Percentiles rank a stretch among this genome's conserved stretches.
Conservation (phyloP, 2,113 vertebrate genomes). For the Gasterosteus aculeatus region DNA sequence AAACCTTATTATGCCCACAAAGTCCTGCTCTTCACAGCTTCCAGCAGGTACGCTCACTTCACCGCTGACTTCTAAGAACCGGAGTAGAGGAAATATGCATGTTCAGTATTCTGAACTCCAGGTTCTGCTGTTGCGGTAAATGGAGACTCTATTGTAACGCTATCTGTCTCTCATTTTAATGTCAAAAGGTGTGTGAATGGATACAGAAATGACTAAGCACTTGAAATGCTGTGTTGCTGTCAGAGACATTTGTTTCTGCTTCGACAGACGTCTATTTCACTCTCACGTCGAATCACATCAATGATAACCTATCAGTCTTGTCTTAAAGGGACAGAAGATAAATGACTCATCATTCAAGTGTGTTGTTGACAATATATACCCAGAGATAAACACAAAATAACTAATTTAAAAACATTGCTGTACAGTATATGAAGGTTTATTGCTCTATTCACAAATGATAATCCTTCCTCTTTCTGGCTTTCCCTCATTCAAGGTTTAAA, state of each 20-base stretch:
- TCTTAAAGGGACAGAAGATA: constrained; percentile 10
- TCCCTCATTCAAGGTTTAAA: constrained; percentile 87
- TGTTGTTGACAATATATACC: not conserved
- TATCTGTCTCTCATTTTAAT: not conserved
- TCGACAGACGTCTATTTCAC: constrained; percentile 4
- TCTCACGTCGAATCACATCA: constrained; percentile 6
- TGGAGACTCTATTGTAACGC: not conserved
- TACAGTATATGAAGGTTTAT: not conserved
- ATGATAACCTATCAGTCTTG: constrained; percentile 7
- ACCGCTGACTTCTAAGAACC: not conserved
- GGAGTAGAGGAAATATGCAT: not conserved
- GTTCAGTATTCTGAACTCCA: not conserved
- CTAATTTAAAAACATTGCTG: not conserved
- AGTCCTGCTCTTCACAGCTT: constrained; percentile 96
- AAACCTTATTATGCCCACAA: constrained; percentile 97
- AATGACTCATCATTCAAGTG: constrained; percentile 8
- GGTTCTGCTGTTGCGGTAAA: not conserved
- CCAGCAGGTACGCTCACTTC: constrained; percentile 83
- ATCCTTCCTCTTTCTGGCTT: not conserved
- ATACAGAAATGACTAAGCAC: not conserved
- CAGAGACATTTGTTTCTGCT: not conserved
- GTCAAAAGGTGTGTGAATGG: not conserved
- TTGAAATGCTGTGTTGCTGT: not conserved
- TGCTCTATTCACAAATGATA: not conserved
- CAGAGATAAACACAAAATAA: constrained; percentile 1